Evolutionary conservation across 1,140 invertebrate species (phyloP), one percentile per base, ranked within the genome.

Genomic region (Drosophila bocki): DNA sequence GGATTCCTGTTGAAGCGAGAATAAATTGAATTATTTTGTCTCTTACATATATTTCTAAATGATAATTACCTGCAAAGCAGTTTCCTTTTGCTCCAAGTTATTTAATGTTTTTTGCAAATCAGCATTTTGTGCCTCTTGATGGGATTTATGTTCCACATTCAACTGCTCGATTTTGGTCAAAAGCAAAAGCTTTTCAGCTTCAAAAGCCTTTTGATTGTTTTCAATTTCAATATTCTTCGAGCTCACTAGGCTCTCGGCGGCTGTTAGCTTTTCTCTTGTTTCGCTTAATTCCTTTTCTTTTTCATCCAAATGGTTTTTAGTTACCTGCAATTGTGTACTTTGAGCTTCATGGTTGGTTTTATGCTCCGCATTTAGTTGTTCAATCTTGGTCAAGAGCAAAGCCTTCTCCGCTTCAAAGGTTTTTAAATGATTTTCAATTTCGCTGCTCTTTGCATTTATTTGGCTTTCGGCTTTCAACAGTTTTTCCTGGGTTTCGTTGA

Each of bases 321-420:
- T 60, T 72, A 51, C 5, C 11, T 33, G 58, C 15, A 78, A 42
- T 7, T 71, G 29, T 5, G n/a, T 33, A 22, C 29, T 48, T 22
- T 78, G 75, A 35, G 51, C 75, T 8, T 78, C 58, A 32, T 33
- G 44, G 13, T 45, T 62, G 39, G 15, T 50, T 41, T 42, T 63
- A 22, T 56, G 68, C 17, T 70, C 65, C 3, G 26, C 15, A 29
- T 45, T 72, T 1, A 63, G 41, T 29, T 75, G 44, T 22, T 83
- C 63, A 22, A 60, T 81, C 13, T 82, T 33, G 7, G 35, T 41
- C 26, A 82, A 26, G 19, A 79, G 60, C 44, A 63, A n/a, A 15
- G 53, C 13, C 35, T 68, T 70, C 54, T 88, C 75, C 7, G 63
- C 72, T 54, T 90, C 80, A 44, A 65, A 61, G 7, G 61, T 11